Base-by-base conservation (phyloP, 2,113 vertebrate species). In the Xyliphius kryptos region DNA sequence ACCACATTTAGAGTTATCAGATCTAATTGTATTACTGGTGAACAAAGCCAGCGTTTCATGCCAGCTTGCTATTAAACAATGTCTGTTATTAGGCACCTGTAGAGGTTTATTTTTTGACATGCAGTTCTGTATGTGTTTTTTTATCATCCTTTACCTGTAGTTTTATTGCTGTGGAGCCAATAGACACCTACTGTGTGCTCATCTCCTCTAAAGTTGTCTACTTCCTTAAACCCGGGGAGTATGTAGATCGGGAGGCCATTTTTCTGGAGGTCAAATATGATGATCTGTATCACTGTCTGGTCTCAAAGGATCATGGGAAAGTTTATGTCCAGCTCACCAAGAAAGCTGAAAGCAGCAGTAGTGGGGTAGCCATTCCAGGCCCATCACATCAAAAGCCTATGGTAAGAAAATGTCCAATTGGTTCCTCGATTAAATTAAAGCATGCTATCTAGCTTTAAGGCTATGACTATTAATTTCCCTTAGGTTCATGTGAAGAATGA, bases 241-340 rank as follows among this genome's bases (percentile, higher is more conserved):
- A 75, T 0, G 80, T 83, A 0, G 95, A 97, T 66, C 89, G 92
- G 0, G 96, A 98, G n/a, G 88, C 91, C 73, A 90, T 99, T 60
- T 95, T 99, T 84, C 86, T 99, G 1, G 94, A 99, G 79, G 93
- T 98, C 74, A 97, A 91, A 67, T 98, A 99, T 0, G 93, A 97
- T 0, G 91, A 97, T 67, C 92, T 99, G 54, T 98, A 93, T 77
- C 96, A 99, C 83, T 98, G 96, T 79, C 92, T 99, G 4, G 92
- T 98, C 70, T 97, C 92, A 6, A 96, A 88, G 76, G 96, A 99
- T 75, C 95, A 95, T 0, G 93, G 94, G 22, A 95, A 92, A 17
- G 89, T 96, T 0, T 98, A 99, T 0, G 88, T 99, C 53, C 95
- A 97, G 81, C 82, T 99, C 67, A 99, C 96, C 2, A 99, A 95